A percentile compares a stretch with the other conserved stretches of the same genome.
Evolutionary conservation across 2,888 invertebrate species (phyloP).

Genomic region (Cataglyphis cursor): DNA sequence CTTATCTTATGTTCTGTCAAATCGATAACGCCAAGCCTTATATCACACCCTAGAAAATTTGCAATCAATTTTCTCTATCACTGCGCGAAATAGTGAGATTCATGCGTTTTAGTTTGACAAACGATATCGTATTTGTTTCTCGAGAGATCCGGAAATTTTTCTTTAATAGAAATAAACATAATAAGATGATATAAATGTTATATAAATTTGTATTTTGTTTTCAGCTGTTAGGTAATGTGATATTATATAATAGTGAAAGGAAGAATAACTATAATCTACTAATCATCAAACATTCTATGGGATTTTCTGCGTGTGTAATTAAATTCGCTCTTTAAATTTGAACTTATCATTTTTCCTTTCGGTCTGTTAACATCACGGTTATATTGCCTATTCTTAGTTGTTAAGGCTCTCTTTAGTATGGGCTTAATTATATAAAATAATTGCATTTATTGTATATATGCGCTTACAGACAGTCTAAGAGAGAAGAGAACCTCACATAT

Average conservation of each 20-base stretch:
- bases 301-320: constrained; percentile 32
- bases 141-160: not conserved
- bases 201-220: not conserved
- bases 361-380: constrained; percentile 18
- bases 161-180: not conserved
- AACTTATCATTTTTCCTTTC: constrained; percentile 34
- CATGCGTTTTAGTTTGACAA: not conserved
- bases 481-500: constrained; percentile 58
- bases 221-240: not conserved
- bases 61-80: constrained; percentile 15
- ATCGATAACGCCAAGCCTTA: not conserved
- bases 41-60: not conserved
- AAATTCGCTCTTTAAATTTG: constrained; percentile 29
- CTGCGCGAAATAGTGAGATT: not conserved
- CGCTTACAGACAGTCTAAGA: constrained; percentile 54
- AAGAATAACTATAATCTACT: not conserved
- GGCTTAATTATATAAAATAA: constrained; percentile 83
- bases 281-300: not conserved
- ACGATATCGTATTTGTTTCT: not conserved
- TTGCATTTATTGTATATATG: constrained; percentile 75
- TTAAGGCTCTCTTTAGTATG: not conserved
- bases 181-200: constrained; percentile 4
- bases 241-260: not conserved
- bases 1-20: not conserved
- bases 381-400: not conserved